Base-by-base conservation (phyloP, 2,888 invertebrate species). In the Diogma glabrata region DNA sequence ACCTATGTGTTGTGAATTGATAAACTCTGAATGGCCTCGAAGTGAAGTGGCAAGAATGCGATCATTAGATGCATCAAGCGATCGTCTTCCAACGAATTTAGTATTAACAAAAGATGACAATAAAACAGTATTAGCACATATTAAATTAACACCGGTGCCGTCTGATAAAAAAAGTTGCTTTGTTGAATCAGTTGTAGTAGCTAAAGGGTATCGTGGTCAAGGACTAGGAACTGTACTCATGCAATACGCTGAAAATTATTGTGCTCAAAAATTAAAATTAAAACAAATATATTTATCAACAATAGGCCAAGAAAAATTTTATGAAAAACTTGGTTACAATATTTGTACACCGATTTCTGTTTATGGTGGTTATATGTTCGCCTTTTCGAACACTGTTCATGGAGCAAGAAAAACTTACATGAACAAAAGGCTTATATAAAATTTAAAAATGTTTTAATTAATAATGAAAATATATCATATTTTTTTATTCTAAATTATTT, bases 11-110 rank as follows among this genome's bases (percentile, higher is more conserved):
- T 86, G 85, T 64, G 75, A 77, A 58, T 72, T 90, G 52, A 79
- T 90, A 57, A 90, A 90, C 66, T 79, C 81, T n/a, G 87, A 90
- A 74, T 90, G 90, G 90, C 85, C 84, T 55, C 75, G 89, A 60
- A 87, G 88, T 62, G 80, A 82, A 65, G 81, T 82, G 30, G 86
- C 87, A 52, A 76, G 90, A 61, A 76, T 88, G 72, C 76, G 81
- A 66, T 84, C 84, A 49, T 69, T 90, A 48, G 76, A 80, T 65
- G 75, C 78, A 33, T 88, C 88, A 1, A 79, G 81, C 62, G 84
- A 88, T 63, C 68, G 71, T 50, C 72, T 87, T 60, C 85, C 88
- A 19, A 82, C 84, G 36, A 84, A 78, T 66, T 72, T 84, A 60
- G 75, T 87, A 59, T 70, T 89, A 54, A 69, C 87, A 52, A 71